Percentiles rank a stretch among this genome's conserved stretches.
Conservation (phyloP, 2,113 vertebrate genomes). For the Ameiurus melas region DNA sequence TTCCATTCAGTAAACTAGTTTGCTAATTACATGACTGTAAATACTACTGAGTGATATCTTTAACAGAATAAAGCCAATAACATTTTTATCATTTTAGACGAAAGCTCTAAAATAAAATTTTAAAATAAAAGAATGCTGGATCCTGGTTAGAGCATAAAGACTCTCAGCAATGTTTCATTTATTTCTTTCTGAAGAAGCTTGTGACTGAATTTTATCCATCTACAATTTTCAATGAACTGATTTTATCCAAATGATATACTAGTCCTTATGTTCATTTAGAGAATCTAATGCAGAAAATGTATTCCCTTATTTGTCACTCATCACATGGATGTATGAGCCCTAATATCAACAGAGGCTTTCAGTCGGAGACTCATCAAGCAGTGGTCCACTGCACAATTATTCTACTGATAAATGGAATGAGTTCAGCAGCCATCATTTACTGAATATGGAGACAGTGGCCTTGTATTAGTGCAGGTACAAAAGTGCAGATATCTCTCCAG, state of each 20-base stretch:
- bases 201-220: too few relatives aligned
- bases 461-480: neutral
- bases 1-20: too few relatives aligned
- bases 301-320: neutral
- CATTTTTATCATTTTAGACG: neutral
- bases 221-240: too few relatives aligned
- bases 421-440: neutral
- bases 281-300: neutral
- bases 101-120: neutral
- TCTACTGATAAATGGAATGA: neutral
- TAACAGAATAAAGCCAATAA: neutral
- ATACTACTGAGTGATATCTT: neutral
- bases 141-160: neutral
- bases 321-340: neutral
- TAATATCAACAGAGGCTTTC: neutral
- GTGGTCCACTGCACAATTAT: neutral
- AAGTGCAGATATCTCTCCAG: neutral
- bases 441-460: neutral
- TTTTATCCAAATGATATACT: too few relatives aligned
- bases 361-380: neutral
- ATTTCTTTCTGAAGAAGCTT: too few relatives aligned
- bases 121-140: neutral
- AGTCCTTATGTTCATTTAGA: neutral
- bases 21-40: neutral
- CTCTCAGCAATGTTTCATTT: neutral